Evolutionary conservation across 2,113 vertebrate species (phyloP).

Genomic region (Lagopus leucura): DNA sequence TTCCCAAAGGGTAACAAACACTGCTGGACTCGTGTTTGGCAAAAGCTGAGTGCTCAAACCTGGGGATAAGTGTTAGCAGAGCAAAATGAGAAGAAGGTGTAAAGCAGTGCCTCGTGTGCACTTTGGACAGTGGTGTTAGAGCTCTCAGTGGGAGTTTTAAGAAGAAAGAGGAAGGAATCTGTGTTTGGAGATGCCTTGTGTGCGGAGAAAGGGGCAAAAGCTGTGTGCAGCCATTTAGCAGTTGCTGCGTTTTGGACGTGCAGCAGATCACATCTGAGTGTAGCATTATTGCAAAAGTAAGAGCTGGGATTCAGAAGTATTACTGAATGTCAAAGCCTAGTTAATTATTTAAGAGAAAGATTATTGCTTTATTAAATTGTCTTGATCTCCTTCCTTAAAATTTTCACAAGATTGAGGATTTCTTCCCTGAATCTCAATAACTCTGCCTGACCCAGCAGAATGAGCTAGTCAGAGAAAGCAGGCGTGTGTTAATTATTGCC

Average conservation of each 20-base stretch:
- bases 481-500: conserved; percentile 71
- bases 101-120: neutral
- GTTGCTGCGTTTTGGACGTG: neutral
- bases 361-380: conserved; percentile 74
- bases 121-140: neutral
- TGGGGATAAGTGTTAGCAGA: neutral
- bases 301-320: conserved; percentile 1
- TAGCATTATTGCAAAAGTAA: neutral
- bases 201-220: neutral
- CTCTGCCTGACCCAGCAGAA: conserved; percentile 68
- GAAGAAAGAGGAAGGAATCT: neutral
- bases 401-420: conserved; percentile 58
- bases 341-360: conserved; percentile 76
- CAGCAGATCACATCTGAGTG: neutral
- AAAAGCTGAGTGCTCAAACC: rapidly evolving
- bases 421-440: conserved; percentile 67
- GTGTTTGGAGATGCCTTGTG: neutral
- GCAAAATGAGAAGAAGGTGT: neutral
- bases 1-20: neutral
- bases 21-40: neutral
- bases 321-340: conserved; percentile 40
- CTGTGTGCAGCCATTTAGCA: neutral
- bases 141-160: neutral
- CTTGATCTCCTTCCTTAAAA: conserved; percentile 62
- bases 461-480: conserved; percentile 67